Conservation (phyloP, 2,797 vertebrate species). For the Phataginus tetradactyla region DNA sequence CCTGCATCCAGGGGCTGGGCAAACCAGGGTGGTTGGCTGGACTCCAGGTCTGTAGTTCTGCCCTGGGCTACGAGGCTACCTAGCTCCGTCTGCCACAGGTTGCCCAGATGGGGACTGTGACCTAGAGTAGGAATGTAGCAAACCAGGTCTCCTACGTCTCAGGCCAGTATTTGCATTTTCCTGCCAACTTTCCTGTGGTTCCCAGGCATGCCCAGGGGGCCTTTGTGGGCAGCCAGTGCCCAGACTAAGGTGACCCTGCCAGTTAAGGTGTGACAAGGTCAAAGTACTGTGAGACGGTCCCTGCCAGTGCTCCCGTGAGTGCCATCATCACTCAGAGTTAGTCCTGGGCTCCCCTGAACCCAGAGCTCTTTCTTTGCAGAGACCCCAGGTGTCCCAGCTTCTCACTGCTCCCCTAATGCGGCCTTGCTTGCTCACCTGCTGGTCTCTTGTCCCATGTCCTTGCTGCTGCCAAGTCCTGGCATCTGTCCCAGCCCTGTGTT, state of each 20-base stretch:
- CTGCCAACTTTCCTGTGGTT: background rate
- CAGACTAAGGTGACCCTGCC: background rate
- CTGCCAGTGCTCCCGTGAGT: fast-evolving
- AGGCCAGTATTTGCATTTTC: background rate
- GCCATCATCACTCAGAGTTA: background rate
- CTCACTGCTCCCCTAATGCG: background rate
- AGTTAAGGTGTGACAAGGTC: background rate
- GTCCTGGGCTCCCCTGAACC: background rate
- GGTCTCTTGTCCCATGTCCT: background rate
- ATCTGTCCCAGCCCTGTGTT: background rate
- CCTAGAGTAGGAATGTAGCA: background rate
- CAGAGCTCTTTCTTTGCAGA: background rate
- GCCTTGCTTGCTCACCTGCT: background rate
- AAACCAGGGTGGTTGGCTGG: background rate
- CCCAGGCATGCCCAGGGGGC: background rate
- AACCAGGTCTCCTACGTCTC: background rate
- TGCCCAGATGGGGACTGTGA: background rate
- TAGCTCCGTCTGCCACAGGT: background rate
- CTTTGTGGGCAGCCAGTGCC: background rate
- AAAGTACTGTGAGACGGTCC: background rate
- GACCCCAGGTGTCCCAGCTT: background rate
- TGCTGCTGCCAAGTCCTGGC: background rate
- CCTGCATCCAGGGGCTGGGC: background rate
- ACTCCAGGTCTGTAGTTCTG: background rate
- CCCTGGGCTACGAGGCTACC: background rate